Percentiles rank a stretch among this genome's conserved stretches.
phyloP scores from a whole-genome alignment of 2,888 invertebrate species.

The Lathronympha strigana region DNA sequence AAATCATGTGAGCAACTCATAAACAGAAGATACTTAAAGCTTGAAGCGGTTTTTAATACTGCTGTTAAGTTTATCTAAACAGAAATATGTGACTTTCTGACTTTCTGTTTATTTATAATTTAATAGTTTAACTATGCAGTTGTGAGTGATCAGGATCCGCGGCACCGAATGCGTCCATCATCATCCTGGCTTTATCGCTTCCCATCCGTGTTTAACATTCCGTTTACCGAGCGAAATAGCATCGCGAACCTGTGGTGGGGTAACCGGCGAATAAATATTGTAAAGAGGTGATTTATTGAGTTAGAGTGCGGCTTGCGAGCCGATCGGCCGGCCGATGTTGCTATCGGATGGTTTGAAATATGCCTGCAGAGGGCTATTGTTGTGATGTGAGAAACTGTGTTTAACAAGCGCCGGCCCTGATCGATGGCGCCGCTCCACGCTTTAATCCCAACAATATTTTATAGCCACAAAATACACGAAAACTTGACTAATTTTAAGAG shows the following conservation, averaged over 20 bases:
- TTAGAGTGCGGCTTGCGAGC: conserved; percentile 66
- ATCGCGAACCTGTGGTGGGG: conserved; percentile 65
- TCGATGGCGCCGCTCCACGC: conserved; percentile 69
- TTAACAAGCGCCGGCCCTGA: conserved; percentile 77
- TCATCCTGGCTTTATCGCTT: conserved; percentile 23
- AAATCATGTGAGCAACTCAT: neutral
- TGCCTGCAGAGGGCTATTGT: conserved; percentile 80
- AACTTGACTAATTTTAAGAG: conserved; percentile 58
- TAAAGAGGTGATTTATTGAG: conserved; percentile 81
- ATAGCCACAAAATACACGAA: conserved; percentile 68
- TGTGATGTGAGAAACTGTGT: conserved; percentile 83
- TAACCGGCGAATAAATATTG: conserved; percentile 80
- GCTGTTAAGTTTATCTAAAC: neutral
- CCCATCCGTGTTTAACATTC: conserved; percentile 32
- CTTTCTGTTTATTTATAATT: neutral
- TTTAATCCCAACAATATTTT: conserved; percentile 67
- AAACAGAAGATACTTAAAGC: neutral
- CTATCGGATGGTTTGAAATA: conserved; percentile 81
- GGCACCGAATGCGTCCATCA: conserved; percentile 8
- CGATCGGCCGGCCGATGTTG: conserved; percentile 76
- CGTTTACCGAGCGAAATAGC: conserved; percentile 48
- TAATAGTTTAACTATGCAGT: neutral
- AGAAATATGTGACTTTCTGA: neutral
- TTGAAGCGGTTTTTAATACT: neutral
- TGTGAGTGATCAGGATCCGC: neutral